Conservation (phyloP, 2,113 vertebrate genomes). For the Proterorhinus semilunaris region DNA sequence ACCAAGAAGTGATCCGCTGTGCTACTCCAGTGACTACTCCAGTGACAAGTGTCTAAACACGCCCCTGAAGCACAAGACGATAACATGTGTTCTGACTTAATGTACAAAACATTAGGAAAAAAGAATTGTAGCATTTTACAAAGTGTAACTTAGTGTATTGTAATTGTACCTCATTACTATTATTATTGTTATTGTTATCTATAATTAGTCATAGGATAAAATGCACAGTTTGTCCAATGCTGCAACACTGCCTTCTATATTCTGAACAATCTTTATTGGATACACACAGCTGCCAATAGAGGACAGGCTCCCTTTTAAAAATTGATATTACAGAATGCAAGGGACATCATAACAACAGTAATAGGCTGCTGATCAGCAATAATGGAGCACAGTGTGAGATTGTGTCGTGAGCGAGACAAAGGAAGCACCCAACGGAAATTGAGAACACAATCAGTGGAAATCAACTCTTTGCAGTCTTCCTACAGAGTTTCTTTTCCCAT, state of each 20-base stretch:
- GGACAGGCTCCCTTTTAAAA: conserved; percentile 26
- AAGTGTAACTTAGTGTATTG: not conserved
- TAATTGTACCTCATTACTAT: not conserved
- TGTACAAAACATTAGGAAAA: not conserved
- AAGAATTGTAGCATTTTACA: not conserved
- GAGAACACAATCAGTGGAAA: conserved; percentile 38
- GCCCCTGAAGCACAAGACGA: not conserved
- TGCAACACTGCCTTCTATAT: not conserved
- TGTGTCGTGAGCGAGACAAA: conserved; percentile 23
- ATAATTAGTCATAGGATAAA: not conserved
- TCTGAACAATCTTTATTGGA: conserved; percentile 27
- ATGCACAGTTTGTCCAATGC: not conserved
- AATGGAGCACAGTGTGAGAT: conserved; percentile 12
- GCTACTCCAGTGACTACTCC: too few species aligned
- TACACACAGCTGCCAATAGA: conserved; percentile 19
- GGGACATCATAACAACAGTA: conserved; percentile 30
- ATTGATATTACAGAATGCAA: conserved; percentile 18
- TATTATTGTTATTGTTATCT: not conserved
- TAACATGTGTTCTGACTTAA: not conserved
- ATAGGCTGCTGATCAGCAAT: conserved; percentile 33
- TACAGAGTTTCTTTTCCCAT: conserved; percentile 29
- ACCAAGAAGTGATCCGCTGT: too few species aligned
- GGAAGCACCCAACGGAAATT: conserved; percentile 27
- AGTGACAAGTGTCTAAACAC: too few species aligned
- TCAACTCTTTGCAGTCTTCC: conserved; percentile 43